These are phyloP conservation scores for Tetrapedia diversipes DNA, from an alignment of 2,888 invertebrate genomes.

Conservation along the genomic window DNA sequence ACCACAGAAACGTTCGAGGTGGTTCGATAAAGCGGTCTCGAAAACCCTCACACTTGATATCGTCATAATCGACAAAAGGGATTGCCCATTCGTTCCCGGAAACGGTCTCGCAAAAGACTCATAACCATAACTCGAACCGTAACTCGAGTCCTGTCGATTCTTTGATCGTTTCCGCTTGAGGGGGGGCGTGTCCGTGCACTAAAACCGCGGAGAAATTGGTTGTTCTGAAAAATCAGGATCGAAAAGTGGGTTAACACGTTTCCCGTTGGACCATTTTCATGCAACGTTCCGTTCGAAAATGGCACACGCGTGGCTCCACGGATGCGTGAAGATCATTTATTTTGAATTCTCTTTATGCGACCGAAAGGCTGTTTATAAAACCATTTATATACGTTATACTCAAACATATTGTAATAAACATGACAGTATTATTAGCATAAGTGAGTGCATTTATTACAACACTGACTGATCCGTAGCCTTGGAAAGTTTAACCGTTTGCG, in stretches of 20 bases:
- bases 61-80: not conserved
- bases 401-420: no score
- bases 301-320: no score
- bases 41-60: not conserved
- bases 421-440: no score
- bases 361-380: no score
- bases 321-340: no score
- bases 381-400: no score
- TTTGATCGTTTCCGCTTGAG: constrained; percentile 2
- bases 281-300: no score
- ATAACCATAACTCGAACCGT: not conserved
- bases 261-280: no score
- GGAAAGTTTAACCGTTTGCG: no score
- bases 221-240: constrained; percentile 17
- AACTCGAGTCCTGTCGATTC: not conserved
- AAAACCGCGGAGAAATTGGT: constrained; percentile 8
- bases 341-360: no score
- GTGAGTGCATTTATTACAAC: no score
- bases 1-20: not conserved
- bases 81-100: not conserved
- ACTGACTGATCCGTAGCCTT: no score
- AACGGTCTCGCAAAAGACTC: not conserved
- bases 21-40: not conserved
- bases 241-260: not conserved
- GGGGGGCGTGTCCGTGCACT: not conserved